Evolutionary conservation across 2,797 vertebrate genomes (phyloP), one percentile per base, ranked within the genome.

Genomic region (Podarcis lilfordi): DNA sequence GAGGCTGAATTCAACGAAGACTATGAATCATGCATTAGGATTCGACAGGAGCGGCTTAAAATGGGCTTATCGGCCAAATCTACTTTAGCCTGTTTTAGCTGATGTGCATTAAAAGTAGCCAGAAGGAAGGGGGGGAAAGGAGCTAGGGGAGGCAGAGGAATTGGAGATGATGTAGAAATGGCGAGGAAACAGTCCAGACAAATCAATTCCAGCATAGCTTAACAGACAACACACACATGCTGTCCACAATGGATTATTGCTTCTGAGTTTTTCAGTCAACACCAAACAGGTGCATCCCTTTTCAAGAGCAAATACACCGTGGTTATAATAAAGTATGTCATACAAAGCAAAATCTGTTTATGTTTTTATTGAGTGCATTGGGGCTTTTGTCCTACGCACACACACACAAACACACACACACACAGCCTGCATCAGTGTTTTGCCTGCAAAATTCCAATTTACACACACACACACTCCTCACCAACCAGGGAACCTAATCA

Each of bases 61-160:
- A 86, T 32, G 88, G 86, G 91, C 87, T 94, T 93, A 92, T 85
- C 66, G 78, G 86, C 19, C 89, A 95, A 92, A 94, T 95, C 89
- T 89, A 37, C 45, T 94, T 94, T 91, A 92, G 82, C 68, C 87
- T 91, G 83, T 88, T 93, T 93, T 88, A 92, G 88, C 74, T 94
- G 85, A 90, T 45, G 90, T 86, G 90, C 80, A 32, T 79, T 94
- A 86, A 84, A 84, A 89, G 80, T 59, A 43, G 55, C 74, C 88
- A 91, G 75, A 81, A 80, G 25, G 25, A 50, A 15, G 69, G 88
- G 82, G 79, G 89, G 87, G 1, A 4, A 55, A 55, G 11, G 13
- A 55, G 50, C 50, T 35, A 19, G 35, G 72, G 7, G 82, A 27
- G 5, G 86, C 92, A 86, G 21, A 4, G 27, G 25, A 5, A 0